These are phyloP conservation scores for Ataeniobius toweri DNA, from an alignment of 2,797 vertebrate species.

Conservation along the genomic window DNA sequence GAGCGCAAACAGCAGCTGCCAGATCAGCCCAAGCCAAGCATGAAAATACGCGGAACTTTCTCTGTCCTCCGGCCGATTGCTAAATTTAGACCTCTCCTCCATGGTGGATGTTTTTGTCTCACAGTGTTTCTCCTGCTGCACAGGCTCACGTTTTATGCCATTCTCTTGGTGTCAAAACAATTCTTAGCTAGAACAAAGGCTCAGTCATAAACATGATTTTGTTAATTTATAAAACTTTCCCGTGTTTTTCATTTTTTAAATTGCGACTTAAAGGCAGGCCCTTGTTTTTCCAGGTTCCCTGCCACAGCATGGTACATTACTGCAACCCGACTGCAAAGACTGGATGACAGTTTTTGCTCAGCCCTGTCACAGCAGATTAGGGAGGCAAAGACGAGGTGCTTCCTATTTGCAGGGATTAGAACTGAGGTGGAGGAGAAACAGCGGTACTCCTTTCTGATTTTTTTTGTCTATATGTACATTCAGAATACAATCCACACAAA, in stretches of 20 bases:
- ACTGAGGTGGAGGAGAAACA: conserved; percentile 30
- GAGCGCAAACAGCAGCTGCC: conserved; percentile 69
- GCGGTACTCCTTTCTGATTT: not conserved
- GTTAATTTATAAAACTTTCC: not conserved
- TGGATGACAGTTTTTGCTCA: conserved; percentile 52
- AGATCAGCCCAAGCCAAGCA: conserved; percentile 65
- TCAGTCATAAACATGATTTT: not conserved
- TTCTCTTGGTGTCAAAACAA: not conserved
- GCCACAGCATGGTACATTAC: conserved; percentile 26
- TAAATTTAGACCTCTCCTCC: conserved; percentile 64
- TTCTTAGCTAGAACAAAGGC: not conserved
- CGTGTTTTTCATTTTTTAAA: not conserved
- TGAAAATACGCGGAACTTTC: conserved; percentile 72
- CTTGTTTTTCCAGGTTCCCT: conserved; percentile 7
- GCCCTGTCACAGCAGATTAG: conserved; percentile 64
- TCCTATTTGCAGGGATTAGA: conserved; percentile 48
- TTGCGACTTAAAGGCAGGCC: not conserved
- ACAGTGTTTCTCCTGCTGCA: conserved; percentile 17
- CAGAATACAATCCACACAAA: not conserved
- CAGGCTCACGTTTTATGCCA: not conserved
- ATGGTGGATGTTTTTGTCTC: conserved; percentile 27
- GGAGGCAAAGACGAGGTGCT: conserved; percentile 37
- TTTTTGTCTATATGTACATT: not conserved
- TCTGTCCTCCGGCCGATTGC: conserved; percentile 65
- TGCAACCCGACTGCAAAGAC: conserved; percentile 37